Conservation (phyloP, 2,888 invertebrate species). For the Oligia latruncula region DNA sequence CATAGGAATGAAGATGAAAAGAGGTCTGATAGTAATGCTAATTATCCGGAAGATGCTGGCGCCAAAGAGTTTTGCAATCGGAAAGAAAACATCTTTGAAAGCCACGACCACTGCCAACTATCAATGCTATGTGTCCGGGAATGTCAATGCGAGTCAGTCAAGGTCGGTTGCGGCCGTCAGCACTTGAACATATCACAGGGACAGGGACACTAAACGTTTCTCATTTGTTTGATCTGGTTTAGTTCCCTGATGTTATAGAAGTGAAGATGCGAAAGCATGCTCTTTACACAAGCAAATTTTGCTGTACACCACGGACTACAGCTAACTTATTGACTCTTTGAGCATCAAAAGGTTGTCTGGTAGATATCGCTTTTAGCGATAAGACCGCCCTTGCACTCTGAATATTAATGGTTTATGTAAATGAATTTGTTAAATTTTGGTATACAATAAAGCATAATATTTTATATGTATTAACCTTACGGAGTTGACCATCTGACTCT, state of each 20-base stretch:
- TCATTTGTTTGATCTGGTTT: background rate
- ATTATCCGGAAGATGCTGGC: slow-evolving; percentile 13
- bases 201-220: slow-evolving; percentile 1
- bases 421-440: background rate
- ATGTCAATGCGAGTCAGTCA: slow-evolving; percentile 60
- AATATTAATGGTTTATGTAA: background rate
- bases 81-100: slow-evolving; percentile 16
- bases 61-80: slow-evolving; percentile 17
- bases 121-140: slow-evolving; percentile 56
- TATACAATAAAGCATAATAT: background rate
- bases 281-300: background rate
- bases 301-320: background rate
- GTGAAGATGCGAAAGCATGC: background rate
- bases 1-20: background rate
- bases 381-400: background rate
- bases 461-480: background rate
- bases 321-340: background rate
- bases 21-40: background rate
- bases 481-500: background rate
- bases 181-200: slow-evolving; percentile 18
- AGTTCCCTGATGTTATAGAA: background rate
- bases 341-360: background rate
- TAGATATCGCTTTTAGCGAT: background rate
- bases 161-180: slow-evolving; percentile 49
- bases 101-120: slow-evolving; percentile 47